A percentile compares a stretch with the other conserved stretches of the same genome.
Conservation (phyloP, 2,113 vertebrate genomes). For the Pachypanchax playfairii region DNA sequence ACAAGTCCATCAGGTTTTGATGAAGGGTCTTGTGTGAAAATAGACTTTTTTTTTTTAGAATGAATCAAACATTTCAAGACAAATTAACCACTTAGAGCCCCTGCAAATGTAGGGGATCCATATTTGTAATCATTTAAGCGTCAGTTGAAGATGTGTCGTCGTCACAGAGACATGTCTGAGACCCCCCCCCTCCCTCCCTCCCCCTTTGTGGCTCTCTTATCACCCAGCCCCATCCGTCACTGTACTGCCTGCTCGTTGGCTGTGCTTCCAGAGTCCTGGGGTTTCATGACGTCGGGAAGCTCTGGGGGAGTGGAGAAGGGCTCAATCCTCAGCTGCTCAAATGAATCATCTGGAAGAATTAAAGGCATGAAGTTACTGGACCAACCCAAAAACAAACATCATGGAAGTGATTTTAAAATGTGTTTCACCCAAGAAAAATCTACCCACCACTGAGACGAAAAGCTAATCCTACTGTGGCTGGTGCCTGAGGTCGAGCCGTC, state of each 20-base stretch:
- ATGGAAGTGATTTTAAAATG: no score
- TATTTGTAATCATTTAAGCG: constrained; percentile 52
- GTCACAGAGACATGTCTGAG: constrained; percentile 46
- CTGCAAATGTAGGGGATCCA: constrained; percentile 48
- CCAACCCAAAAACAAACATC: not conserved
- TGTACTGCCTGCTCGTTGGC: constrained; percentile 90
- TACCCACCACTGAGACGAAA: constrained; percentile 83
- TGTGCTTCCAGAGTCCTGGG: constrained; percentile 90
- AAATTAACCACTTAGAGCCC: constrained; percentile 55
- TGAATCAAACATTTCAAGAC: constrained; percentile 58
- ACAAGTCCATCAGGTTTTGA: constrained; percentile 64
- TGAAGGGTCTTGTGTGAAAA: constrained; percentile 65
- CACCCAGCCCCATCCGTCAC: constrained; percentile 73
- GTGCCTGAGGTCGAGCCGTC: constrained; percentile 89
- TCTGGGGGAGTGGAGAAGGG: constrained; percentile 91
- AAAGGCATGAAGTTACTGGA: no score
- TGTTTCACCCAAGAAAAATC: not conserved
- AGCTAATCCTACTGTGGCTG: constrained; percentile 88
- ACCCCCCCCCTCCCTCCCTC: constrained; percentile 41
- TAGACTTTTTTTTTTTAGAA: constrained; percentile 66
- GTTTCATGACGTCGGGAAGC: constrained; percentile 93
- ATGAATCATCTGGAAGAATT: constrained; percentile 82
- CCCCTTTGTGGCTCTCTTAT: constrained; percentile 27
- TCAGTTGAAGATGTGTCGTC: constrained; percentile 43
- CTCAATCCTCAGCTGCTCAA: constrained; percentile 87